Evolutionary conservation across 2,888 invertebrate species (phyloP).

Genomic region (Polymixis lichenea): DNA sequence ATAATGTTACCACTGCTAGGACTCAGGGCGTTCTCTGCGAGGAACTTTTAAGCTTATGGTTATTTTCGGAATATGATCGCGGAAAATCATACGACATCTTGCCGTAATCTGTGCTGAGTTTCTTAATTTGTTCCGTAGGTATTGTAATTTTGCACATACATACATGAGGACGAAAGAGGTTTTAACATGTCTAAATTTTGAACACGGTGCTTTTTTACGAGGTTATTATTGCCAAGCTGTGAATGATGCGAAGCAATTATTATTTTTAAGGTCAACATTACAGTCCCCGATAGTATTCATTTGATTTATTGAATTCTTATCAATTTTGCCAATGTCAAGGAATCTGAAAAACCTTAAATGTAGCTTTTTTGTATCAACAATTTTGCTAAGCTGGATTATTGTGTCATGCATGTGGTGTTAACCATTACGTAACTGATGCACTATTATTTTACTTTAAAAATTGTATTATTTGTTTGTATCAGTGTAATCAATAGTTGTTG

Average conservation of each 20-base stretch:
- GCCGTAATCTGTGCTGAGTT: constrained; percentile 4
- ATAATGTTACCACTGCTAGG: not conserved
- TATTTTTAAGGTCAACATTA: no score
- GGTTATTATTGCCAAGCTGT: not conserved
- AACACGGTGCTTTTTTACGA: not conserved
- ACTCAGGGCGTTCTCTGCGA: not conserved
- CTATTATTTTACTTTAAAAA: no score
- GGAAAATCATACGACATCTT: constrained; percentile 16
- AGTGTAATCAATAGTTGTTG: no score
- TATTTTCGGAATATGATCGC: not conserved
- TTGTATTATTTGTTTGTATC: no score
- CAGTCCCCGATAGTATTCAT: no score
- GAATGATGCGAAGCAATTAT: not conserved
- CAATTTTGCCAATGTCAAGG: no score
- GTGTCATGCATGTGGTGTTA: no score
- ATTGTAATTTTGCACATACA: not conserved
- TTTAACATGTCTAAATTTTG: not conserved
- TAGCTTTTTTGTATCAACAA: no score
- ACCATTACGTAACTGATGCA: no score
- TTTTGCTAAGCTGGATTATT: no score
- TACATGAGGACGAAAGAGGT: not conserved
- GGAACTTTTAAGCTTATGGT: not conserved
- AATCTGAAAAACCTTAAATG: no score
- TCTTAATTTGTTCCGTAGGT: constrained; percentile 7
- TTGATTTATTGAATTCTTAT: no score